Percentiles rank a stretch among this genome's conserved stretches.
Conservation (phyloP, 1,140 invertebrate species). For the Drosophila azteca region DNA sequence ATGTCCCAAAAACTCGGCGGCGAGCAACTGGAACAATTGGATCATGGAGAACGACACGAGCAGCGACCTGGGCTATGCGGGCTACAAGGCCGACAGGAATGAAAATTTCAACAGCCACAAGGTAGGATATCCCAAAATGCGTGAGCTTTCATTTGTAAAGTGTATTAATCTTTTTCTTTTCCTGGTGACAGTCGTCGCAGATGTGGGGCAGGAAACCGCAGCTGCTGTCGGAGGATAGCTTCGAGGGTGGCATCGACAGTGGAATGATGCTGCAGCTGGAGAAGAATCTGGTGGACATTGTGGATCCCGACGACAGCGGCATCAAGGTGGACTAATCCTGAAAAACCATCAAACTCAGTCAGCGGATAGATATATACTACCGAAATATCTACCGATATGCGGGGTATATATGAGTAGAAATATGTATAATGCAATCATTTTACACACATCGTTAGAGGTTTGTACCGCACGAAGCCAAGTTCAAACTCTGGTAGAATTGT, state of each 20-base stretch:
- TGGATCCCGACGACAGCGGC: constrained; percentile 77
- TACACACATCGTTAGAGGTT: constrained; percentile 54
- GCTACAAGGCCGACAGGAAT: constrained; percentile 50
- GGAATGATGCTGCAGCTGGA: constrained; percentile 77
- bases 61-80: constrained; percentile 49
- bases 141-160: background rate
- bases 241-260: constrained; percentile 74
- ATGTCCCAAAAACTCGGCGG: constrained; percentile 86
- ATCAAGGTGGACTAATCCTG: constrained; percentile 69
- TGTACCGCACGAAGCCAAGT: constrained; percentile 43
- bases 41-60: constrained; percentile 48
- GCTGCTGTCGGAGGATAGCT: constrained; percentile 68
- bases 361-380: constrained; percentile 34
- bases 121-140: constrained; percentile 17
- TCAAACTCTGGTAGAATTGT: constrained; percentile 66
- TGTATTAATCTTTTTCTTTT: constrained; percentile 1
- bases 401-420: constrained; percentile 37
- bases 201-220: constrained; percentile 59
- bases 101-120: constrained; percentile 53
- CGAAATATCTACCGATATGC: constrained; percentile 14
- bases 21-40: constrained; percentile 60
- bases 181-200: constrained; percentile 16
- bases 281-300: constrained; percentile 75
- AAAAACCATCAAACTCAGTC: constrained; percentile 11
- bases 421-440: constrained; percentile 62